Conservation (phyloP, 1,140 invertebrate species). For the Bicyclus anynana region DNA sequence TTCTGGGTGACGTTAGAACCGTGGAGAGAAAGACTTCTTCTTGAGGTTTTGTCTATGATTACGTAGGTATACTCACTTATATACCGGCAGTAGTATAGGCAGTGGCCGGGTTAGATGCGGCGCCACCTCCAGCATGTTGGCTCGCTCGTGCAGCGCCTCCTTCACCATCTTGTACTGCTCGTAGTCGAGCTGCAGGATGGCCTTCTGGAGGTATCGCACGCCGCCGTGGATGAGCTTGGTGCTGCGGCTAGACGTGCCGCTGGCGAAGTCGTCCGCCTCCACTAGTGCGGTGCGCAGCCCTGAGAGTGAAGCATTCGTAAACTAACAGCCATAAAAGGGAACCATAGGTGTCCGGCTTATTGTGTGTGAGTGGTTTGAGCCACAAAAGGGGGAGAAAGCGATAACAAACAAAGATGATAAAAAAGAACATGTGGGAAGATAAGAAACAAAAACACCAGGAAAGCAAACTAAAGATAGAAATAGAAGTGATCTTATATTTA, state of each 20-base stretch:
- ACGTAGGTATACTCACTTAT: conserved; percentile 83
- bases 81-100: conserved; percentile 99
- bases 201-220: conserved; percentile 98
- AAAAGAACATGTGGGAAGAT: too few species aligned
- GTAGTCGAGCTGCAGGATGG: conserved; percentile 95
- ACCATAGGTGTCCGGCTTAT: too few species aligned
- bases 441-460: too few species aligned
- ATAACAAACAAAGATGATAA: too few species aligned
- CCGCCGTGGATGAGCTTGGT: conserved; percentile 99
- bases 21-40: too few species aligned
- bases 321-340: too few species aligned
- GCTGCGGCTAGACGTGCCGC: conserved; percentile 96
- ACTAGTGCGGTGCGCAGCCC: conserved; percentile 97
- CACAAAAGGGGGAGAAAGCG: too few species aligned
- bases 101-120: conserved; percentile 97
- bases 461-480: too few species aligned
- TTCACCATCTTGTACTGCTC: conserved; percentile 99
- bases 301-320: conserved; percentile 46
- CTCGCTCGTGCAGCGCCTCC: conserved; percentile 96
- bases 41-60: not conserved
- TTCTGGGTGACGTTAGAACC: too few species aligned
- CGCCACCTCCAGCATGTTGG: conserved; percentile 95
- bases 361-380: too few species aligned
- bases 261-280: conserved; percentile 98
- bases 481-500: too few species aligned